phyloP scores from a whole-genome alignment of 2,797 vertebrate genomes.

The Sebastes cheni region DNA sequence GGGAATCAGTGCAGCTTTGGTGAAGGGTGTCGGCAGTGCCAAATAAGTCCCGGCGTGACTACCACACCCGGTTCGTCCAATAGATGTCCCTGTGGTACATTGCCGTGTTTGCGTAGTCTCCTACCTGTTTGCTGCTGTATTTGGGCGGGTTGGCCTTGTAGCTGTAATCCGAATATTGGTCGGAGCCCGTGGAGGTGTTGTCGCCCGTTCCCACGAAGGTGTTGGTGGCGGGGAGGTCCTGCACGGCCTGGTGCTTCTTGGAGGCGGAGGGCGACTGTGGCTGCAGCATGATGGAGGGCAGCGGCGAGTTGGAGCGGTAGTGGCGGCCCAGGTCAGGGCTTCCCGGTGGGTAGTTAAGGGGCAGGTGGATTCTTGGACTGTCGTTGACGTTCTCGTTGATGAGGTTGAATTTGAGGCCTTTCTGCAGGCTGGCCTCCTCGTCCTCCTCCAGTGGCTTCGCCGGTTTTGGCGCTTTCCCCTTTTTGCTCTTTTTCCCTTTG shows the following conservation, averaged over 20 bases:
- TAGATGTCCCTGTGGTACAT: slow-evolving; percentile 86
- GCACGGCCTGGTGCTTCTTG: slow-evolving; percentile 99
- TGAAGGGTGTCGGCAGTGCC: slow-evolving; percentile 45
- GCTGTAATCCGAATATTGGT: slow-evolving; percentile 99
- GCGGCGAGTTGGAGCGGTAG: slow-evolving; percentile 96
- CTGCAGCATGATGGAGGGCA: slow-evolving; percentile 97
- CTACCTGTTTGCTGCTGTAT: slow-evolving; percentile 99
- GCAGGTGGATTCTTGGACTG: slow-evolving; percentile 96
- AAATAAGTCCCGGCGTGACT: slow-evolving; percentile 77
- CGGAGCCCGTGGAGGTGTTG: slow-evolving; percentile 97
- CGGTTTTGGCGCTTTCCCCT: slow-evolving; percentile 93
- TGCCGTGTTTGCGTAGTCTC: slow-evolving; percentile 91
- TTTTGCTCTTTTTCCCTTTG: slow-evolving; percentile 94
- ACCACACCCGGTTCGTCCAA: slow-evolving; percentile 94
- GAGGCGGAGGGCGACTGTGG: slow-evolving; percentile 97
- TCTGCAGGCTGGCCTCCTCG: slow-evolving; percentile 92
- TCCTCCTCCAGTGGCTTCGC: slow-evolving; percentile 94
- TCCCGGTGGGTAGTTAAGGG: slow-evolving; percentile 94
- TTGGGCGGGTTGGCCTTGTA: slow-evolving; percentile 99
- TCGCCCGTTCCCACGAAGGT: slow-evolving; percentile 98
- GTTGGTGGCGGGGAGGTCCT: slow-evolving; percentile 98
- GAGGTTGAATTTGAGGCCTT: slow-evolving; percentile 95
- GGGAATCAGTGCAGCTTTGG: slow-evolving; percentile 77
- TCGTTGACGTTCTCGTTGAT: slow-evolving; percentile 92
- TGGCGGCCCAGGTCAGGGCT: slow-evolving; percentile 96